Evolutionary conservation across 1,140 invertebrate genomes (phyloP).

Genomic region (Gerris buenoi): DNA sequence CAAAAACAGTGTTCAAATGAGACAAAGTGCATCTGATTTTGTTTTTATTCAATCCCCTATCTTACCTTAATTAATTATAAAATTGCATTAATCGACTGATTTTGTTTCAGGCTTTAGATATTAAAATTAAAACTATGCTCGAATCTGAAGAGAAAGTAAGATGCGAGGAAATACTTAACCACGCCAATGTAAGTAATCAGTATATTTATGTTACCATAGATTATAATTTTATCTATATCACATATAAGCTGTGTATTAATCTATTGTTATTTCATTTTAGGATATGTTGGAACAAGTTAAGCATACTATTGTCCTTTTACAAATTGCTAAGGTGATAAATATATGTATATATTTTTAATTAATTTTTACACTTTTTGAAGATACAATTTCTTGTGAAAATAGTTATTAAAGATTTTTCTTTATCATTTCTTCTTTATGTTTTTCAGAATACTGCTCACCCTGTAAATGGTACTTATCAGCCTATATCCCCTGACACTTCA

Average conservation of each 20-base stretch:
- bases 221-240: too few species aligned
- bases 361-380: too few species aligned
- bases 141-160: slow-evolving; percentile 32
- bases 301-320: slow-evolving; percentile 89
- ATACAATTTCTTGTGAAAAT: too few species aligned
- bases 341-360: too few species aligned
- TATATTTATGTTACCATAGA: too few species aligned
- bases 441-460: slow-evolving; percentile 74
- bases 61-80: too few species aligned
- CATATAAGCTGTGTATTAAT: too few species aligned
- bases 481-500: slow-evolving; percentile 18
- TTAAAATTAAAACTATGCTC: slow-evolving; percentile 30
- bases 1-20: too few species aligned
- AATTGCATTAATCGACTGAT: too few species aligned
- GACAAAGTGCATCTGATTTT: too few species aligned
- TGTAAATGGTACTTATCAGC: slow-evolving; percentile 63
- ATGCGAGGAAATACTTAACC: slow-evolving; percentile 35
- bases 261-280: slow-evolving; percentile 37
- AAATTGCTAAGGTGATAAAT: slow-evolving; percentile 91
- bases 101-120: slow-evolving; percentile 30
- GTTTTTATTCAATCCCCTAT: too few species aligned
- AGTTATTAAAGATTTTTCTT: neutral
- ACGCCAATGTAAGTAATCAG: slow-evolving; percentile 47
- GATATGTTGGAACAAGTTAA: slow-evolving; percentile 85
- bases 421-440: neutral